phyloP scores from a whole-genome alignment of 64 coral and sea anemone species.

The Pocillopora damicornis region DNA sequence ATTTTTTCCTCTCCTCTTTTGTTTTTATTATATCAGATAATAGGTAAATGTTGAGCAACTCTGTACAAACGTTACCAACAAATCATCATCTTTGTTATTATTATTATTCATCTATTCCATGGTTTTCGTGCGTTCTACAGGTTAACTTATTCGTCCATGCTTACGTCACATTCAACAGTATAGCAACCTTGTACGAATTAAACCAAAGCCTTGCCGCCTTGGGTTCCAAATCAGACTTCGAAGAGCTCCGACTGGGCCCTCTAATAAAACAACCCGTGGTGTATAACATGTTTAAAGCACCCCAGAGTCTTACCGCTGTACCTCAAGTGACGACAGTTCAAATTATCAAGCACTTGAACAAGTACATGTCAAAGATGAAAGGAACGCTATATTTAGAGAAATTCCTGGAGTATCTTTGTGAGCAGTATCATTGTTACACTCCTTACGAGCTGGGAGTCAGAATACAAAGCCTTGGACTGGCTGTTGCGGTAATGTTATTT shows the following conservation, averaged over 20 bases:
- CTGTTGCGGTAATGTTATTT: constrained; percentile 47
- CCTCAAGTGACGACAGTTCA: constrained; percentile 74
- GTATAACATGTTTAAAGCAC: constrained; percentile 83
- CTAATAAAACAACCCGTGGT: constrained; percentile 72
- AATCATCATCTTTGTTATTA: no score
- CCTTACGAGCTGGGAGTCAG: constrained; percentile 74
- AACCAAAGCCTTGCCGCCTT: constrained; percentile 60
- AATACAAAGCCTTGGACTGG: constrained; percentile 79
- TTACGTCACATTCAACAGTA: constrained; percentile 77
- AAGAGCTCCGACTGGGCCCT: constrained; percentile 74
- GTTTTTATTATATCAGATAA: no score
- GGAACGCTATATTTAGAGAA: constrained; percentile 58
- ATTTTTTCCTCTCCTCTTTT: no score
- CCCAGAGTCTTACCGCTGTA: constrained; percentile 26
- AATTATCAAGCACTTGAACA: constrained; percentile 69
- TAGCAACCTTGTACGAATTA: constrained; percentile 71
- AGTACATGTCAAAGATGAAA: constrained; percentile 62
- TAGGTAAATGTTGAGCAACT: no score
- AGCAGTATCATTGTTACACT: constrained; percentile 48
- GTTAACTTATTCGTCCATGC: constrained; percentile 69
- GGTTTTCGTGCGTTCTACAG: background rate
- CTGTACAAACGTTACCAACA: no score
- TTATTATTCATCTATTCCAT: background rate
- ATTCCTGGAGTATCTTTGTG: constrained; percentile 73
- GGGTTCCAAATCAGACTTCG: constrained; percentile 63